A percentile compares a stretch with the other conserved stretches of the same genome.
Evolutionary conservation across 2,888 invertebrate genomes (phyloP).

Genomic region (Leucoma salicis): DNA sequence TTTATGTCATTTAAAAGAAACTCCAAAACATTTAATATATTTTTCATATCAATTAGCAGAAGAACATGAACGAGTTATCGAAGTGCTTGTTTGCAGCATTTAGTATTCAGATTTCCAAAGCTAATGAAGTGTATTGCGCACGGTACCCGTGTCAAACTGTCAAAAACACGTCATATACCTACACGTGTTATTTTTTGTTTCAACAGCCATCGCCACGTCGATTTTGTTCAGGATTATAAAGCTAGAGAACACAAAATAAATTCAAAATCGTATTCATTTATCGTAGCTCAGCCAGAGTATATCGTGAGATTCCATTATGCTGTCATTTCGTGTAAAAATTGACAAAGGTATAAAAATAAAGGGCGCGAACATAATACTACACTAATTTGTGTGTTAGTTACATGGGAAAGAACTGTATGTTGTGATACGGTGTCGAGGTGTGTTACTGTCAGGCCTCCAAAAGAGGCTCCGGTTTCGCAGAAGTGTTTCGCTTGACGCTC

Average conservation of each 20-base stretch:
- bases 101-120: slow-evolving; percentile 53
- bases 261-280: slow-evolving; percentile 29
- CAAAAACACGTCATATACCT: slow-evolving; percentile 75
- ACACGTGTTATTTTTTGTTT: slow-evolving; percentile 56
- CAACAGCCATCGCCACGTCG: slow-evolving; percentile 54
- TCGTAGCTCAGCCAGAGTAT: slow-evolving; percentile 28
- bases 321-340: slow-evolving; percentile 57
- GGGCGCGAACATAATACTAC: slow-evolving; percentile 72
- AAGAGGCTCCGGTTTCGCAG: slow-evolving; percentile 68
- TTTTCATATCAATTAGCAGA: too few relatives aligned
- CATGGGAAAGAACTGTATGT: slow-evolving; percentile 70
- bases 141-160: slow-evolving; percentile 76
- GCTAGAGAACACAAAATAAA: slow-evolving; percentile 33
- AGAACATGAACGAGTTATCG: too few relatives aligned
- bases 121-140: slow-evolving; percentile 71
- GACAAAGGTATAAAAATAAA: slow-evolving; percentile 62
- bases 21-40: too few relatives aligned
- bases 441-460: slow-evolving; percentile 54
- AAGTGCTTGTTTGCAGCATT: slow-evolving; percentile 32
- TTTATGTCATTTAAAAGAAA: too few relatives aligned
- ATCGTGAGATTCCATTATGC: slow-evolving; percentile 33
- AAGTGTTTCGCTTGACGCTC: slow-evolving; percentile 74
- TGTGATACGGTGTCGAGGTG: slow-evolving; percentile 69
- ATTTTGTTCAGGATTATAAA: slow-evolving; percentile 53
- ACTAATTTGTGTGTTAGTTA: slow-evolving; percentile 72